Conservation (phyloP, 2,888 invertebrate genomes). For the Pammene aurita region DNA sequence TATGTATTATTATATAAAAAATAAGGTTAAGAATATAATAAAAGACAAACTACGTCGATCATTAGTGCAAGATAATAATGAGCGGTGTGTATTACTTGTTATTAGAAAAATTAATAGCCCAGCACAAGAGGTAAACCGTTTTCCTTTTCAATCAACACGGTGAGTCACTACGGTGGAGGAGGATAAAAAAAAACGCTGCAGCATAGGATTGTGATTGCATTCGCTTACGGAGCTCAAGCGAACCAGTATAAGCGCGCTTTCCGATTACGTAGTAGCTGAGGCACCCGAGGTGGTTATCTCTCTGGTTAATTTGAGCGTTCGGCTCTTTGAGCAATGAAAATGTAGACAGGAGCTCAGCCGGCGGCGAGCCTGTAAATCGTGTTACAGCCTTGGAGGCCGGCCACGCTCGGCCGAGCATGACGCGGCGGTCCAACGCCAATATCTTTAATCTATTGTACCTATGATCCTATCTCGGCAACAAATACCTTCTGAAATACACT, state of each 20-base stretch:
- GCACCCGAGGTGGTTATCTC: background rate
- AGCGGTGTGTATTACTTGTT: constrained; percentile 24
- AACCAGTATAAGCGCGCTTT: background rate
- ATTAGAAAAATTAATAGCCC: constrained; percentile 15
- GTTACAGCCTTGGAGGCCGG: constrained; percentile 76
- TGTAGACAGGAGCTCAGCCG: constrained; percentile 55
- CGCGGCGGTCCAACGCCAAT: constrained; percentile 67
- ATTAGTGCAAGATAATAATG: constrained; percentile 12
- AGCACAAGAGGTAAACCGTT: constrained; percentile 17
- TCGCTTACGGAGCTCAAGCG: background rate
- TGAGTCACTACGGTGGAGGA: constrained; percentile 43
- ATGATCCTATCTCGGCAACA: constrained; percentile 48
- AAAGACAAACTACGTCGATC: constrained; percentile 4
- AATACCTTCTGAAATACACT: constrained; percentile 43
- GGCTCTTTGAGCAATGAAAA: constrained; percentile 1
- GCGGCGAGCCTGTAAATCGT: constrained; percentile 65
- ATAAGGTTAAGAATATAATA: background rate
- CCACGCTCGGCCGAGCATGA: constrained; percentile 74
- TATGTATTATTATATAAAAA: constrained; percentile 15
- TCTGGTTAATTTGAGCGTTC: background rate
- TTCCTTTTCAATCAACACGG: constrained; percentile 28
- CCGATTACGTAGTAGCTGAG: background rate
- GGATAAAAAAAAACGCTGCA: constrained; percentile 59
- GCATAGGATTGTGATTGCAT: constrained; percentile 43
- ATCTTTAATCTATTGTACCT: constrained; percentile 68